Evolutionary conservation across 2,113 vertebrate species (phyloP), one percentile per base, ranked within the genome.

Genomic region (Coturnix japonica): DNA sequence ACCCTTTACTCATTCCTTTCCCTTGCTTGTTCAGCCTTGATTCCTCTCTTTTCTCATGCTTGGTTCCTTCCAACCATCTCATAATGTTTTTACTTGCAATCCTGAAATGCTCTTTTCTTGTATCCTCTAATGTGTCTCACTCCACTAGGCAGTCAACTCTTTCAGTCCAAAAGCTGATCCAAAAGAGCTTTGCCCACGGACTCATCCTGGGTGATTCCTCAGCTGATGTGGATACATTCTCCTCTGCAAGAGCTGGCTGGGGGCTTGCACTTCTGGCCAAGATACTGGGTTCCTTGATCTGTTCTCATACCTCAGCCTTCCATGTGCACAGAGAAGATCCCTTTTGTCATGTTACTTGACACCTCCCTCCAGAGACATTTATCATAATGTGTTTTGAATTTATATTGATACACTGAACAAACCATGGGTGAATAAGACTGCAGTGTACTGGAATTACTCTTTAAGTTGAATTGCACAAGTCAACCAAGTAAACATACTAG

Each of bases 241-340:
- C 16, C 25, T 11, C 25, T 49, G 26, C 33, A 20, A 69, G 46
- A 69, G 21, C 9, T 56, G 39, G 6, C 5, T 13, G 8, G 31
- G 19, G 3, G 1, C 16, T 56, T 0, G 0, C 47, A 30, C 23
- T 23, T 70, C 59, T 65, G 31, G 3, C 41, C 47, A 2, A 0
- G 18, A 37, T 77, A n/a, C 3, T 77, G 31, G 26, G 9, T n/a
- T 56, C 14, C 5, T 17, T 7, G 5, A 7, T 44, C 49, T 44
- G 7, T 14, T 43, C 7, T 20, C 26, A 28, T 16, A 13, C 11
- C 17, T 71, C 1, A 0, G 4, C 49, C 4, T 6, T 89, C 17
- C 31, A 6, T 22, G 9, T 8, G 11, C 15, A 10, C 23, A 22
- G 41, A 57, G 30, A 17, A 18, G 11, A 64, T 26, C 37, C 61